These are phyloP conservation scores for Melipona beecheii DNA, from an alignment of 2,888 invertebrate genomes.

Conservation along the genomic window DNA sequence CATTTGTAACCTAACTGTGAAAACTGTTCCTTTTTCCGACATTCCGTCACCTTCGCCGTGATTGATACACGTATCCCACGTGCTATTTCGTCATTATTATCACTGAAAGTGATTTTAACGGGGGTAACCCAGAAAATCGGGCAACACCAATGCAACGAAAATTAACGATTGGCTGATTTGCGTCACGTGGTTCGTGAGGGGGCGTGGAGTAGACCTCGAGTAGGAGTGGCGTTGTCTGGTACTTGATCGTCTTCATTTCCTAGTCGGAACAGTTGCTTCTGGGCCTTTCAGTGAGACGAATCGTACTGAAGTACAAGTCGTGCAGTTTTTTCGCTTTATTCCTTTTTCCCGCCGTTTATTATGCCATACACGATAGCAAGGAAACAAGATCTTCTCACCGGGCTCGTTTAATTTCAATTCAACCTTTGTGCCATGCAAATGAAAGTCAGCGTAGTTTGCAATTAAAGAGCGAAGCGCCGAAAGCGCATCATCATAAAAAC, in stretches of 20 bases:
- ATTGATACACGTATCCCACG: background rate
- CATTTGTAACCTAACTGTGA: background rate
- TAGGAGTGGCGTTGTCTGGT: no score
- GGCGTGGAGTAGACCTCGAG: no score
- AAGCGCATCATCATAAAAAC: background rate
- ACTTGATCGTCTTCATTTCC: no score
- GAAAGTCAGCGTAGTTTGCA: background rate
- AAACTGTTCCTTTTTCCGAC: no score
- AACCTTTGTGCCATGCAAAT: background rate
- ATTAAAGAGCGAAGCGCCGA: slow-evolving; percentile 6
- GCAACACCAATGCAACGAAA: no score
- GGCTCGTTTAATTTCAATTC: background rate
- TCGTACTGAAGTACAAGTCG: no score
- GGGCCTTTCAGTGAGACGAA: no score
- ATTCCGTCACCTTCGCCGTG: background rate
- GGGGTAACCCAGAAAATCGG: no score
- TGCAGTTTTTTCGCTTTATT: background rate
- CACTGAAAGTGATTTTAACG: no score
- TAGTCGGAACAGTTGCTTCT: no score
- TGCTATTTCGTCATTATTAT: background rate
- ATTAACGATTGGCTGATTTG: no score
- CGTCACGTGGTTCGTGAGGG: no score
- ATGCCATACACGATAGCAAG: background rate
- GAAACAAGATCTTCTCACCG: background rate
- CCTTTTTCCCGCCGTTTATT: background rate